Evolutionary conservation across 2,113 vertebrate genomes (phyloP).

Genomic region (Camelus dromedarius): DNA sequence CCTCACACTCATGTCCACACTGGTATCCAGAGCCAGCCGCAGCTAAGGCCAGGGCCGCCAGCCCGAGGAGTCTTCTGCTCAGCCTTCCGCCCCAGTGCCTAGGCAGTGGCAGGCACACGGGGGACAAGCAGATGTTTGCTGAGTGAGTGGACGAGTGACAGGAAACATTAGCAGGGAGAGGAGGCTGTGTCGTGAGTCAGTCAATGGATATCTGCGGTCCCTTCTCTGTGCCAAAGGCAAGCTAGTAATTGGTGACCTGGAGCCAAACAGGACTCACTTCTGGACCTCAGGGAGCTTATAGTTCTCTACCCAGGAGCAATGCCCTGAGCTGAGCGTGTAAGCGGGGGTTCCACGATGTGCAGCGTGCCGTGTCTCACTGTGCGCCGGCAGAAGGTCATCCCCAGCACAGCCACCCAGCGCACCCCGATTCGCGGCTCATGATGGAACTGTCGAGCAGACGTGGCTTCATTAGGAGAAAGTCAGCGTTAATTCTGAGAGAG

Average conservation of each 20-base stretch:
- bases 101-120: not conserved
- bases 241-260: rapidly evolving
- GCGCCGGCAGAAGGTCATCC: rapidly evolving
- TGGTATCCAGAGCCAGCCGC: too few species aligned
- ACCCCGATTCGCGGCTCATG: not conserved
- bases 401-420: not conserved
- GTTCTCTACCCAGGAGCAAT: not conserved
- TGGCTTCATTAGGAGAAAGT: not conserved
- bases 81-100: not conserved
- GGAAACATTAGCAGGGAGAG: not conserved
- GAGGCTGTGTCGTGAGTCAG: too few species aligned
- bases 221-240: rapidly evolving
- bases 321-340: rapidly evolving
- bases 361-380: rapidly evolving
- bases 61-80: not conserved
- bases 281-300: rapidly evolving
- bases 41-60: not conserved
- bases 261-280: not conserved
- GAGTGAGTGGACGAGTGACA: not conserved
- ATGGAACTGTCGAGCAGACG: rapidly evolving
- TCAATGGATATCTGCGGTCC: rapidly evolving
- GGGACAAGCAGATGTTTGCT: rapidly evolving
- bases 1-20: rapidly evolving
- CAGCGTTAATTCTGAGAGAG: not conserved
- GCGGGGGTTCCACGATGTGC: not conserved